Base-by-base conservation (phyloP, 2,113 vertebrate species). In the Gambusia affinis region DNA sequence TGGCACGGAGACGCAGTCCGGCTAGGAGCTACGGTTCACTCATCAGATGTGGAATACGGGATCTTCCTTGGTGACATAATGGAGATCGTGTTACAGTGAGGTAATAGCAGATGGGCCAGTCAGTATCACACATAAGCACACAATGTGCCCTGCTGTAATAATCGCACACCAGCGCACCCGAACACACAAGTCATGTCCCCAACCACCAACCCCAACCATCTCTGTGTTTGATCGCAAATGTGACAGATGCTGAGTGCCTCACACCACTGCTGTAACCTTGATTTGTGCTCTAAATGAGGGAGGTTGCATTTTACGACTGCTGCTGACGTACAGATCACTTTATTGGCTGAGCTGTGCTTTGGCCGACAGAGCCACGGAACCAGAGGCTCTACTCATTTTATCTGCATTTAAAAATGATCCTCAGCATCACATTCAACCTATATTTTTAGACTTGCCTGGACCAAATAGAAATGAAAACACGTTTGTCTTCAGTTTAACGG, bases 11-110 rank as follows among this genome's bases (percentile, higher is more conserved):
- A 79, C 74, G 60, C 75, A 73, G 70, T 60, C 60, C 39, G 44
- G 29, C 17, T 37, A 30, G 76, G 54, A 80, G 65, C 80, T 73
- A 65, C 71, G 28, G 80, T 73, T 84, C 15, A 61, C 69, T 86
- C 85, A 82, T 78, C 78, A 83, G 75, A 78, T 81, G 63, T 74
- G 42, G 65, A 84, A 76, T 75, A 85, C 89, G 81, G 71, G 85
- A 85, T 91, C 87, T 75, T 76, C 72, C 66, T 88, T 87, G 73
- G 81, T 33, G 62, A 83, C 79, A 79, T 83, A 87, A 87, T 84
- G 82, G 71, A 70, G 83, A 75, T 88, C 67, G 91, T 90, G 88
- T 89, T 91, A 74, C 81, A 87, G 73, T 92, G 91, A 92, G 80
- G 91, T 87, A 81, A 91, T 88, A 79, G 75, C 80, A 87, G 83